These are phyloP conservation scores for Smutsia gigantea DNA, from an alignment of 2,797 vertebrate genomes.

Conservation along the genomic window DNA sequence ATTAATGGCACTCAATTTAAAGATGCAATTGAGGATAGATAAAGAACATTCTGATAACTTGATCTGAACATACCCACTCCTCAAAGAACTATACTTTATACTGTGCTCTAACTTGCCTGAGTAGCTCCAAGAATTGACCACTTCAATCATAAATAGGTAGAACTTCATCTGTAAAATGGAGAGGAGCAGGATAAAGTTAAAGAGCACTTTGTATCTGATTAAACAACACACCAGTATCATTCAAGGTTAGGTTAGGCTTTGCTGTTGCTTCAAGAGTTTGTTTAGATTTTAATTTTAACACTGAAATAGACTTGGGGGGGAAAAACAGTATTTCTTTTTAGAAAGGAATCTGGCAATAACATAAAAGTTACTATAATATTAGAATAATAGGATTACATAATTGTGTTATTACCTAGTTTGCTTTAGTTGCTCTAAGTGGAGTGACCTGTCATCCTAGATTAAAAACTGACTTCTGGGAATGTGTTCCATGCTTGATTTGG, in stretches of 20 bases:
- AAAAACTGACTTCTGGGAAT: conserved; percentile 26
- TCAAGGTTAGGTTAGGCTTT: conserved; percentile 31
- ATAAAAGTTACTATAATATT: not conserved
- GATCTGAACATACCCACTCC: not conserved
- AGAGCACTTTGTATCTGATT: not conserved
- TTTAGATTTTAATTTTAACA: conserved; percentile 12
- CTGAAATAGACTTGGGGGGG: not conserved
- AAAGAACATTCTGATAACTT: conserved; percentile 23
- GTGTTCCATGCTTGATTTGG: not conserved
- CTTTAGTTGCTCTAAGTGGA: not conserved
- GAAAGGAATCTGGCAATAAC: not conserved
- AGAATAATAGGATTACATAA: conserved; percentile 12
- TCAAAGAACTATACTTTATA: not conserved
- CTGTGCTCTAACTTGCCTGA: not conserved
- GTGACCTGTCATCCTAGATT: conserved; percentile 2
- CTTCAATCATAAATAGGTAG: not conserved
- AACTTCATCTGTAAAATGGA: not conserved
- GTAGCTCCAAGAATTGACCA: not conserved
- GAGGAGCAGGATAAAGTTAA: not conserved
- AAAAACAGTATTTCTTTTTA: not conserved
- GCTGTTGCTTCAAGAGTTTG: not conserved
- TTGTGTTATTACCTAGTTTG: conserved; percentile 19
- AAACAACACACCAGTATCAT: not conserved
- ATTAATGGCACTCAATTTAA: conserved; percentile 59
- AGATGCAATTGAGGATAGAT: conserved; percentile 30